Evolutionary conservation across 2,113 vertebrate species (phyloP).

Genomic region (Marmota flaviventris): DNA sequence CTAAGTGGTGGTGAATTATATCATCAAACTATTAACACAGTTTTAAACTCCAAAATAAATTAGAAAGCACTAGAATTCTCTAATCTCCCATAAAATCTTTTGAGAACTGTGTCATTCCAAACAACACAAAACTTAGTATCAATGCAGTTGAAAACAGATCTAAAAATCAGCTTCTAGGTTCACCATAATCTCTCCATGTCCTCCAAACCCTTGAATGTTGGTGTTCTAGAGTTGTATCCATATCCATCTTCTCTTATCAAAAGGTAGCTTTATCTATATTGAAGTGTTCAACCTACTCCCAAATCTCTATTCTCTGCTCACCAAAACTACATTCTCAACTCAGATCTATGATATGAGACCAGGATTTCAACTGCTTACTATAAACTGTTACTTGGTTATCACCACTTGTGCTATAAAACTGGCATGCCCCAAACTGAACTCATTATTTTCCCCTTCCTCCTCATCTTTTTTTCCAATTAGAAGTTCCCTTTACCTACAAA

Average conservation of each 20-base stretch:
- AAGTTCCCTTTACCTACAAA: slow-evolving; percentile 33
- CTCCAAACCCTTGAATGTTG: not conserved
- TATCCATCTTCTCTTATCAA: not conserved
- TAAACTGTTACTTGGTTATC: not conserved
- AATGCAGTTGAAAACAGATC: not conserved
- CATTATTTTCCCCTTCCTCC: not conserved
- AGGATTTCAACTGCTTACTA: slow-evolving; percentile 21
- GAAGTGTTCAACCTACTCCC: not conserved
- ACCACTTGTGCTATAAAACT: not conserved
- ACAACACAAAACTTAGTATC: not conserved
- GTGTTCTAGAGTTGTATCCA: not conserved
- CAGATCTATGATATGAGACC: slow-evolving; percentile 15
- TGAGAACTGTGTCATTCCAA: not conserved
- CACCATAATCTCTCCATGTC: not conserved
- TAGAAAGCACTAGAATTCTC: not conserved
- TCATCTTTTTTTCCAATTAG: slow-evolving; percentile 4
- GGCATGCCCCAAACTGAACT: not conserved
- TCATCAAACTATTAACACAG: slow-evolving; percentile 18
- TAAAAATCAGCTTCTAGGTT: not conserved
- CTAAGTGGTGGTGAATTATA: not conserved
- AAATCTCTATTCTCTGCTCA: not conserved
- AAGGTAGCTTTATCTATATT: not conserved
- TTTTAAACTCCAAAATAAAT: slow-evolving; percentile 44
- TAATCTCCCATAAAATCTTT: slow-evolving; percentile 1
- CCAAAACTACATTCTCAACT: not conserved